These are phyloP conservation scores for Tetanocera ferruginea DNA, from an alignment of 2,888 invertebrate genomes.

Conservation along the genomic window DNA sequence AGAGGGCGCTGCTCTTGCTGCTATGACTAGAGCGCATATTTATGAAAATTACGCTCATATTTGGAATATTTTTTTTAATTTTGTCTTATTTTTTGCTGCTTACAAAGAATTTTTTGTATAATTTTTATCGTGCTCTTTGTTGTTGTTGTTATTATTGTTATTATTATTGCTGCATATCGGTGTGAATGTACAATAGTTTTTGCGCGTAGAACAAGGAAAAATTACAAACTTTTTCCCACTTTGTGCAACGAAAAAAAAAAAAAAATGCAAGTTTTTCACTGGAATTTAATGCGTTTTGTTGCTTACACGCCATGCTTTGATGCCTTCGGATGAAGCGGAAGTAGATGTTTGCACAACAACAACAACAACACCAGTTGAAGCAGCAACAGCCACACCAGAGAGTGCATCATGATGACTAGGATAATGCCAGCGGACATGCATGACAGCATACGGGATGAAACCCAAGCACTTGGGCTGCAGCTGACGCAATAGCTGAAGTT, in stretches of 20 bases:
- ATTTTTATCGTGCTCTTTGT: background rate
- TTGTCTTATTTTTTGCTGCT: background rate
- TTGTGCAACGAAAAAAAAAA: conserved; percentile 6
- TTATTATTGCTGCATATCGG: background rate
- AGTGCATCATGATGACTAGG: conserved; percentile 31
- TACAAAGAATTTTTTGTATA: conserved; percentile 38
- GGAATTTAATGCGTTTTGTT: conserved; percentile 30
- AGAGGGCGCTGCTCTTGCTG: background rate
- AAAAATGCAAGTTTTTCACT: background rate
- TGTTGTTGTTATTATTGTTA: conserved; percentile 4
- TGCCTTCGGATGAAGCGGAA: conserved; percentile 21
- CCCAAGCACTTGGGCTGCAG: background rate
- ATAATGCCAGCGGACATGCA: conserved; percentile 22
- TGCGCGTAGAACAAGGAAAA: conserved; percentile 12
- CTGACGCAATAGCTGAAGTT: background rate
- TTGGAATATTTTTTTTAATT: conserved; percentile 26
- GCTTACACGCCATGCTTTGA: conserved; percentile 34
- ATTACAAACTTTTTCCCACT: conserved; percentile 13
- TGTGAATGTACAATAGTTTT: conserved; percentile 23
- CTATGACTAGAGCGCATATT: background rate
- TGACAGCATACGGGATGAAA: conserved; percentile 4
- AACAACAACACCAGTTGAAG: background rate
- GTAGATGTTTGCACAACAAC: background rate
- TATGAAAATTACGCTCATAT: conserved; percentile 40
- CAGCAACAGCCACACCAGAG: conserved; percentile 7